Percentiles rank a stretch among this genome's conserved stretches.
Conservation (phyloP, 1,140 invertebrate species). For the Cryptotermes secundus region DNA sequence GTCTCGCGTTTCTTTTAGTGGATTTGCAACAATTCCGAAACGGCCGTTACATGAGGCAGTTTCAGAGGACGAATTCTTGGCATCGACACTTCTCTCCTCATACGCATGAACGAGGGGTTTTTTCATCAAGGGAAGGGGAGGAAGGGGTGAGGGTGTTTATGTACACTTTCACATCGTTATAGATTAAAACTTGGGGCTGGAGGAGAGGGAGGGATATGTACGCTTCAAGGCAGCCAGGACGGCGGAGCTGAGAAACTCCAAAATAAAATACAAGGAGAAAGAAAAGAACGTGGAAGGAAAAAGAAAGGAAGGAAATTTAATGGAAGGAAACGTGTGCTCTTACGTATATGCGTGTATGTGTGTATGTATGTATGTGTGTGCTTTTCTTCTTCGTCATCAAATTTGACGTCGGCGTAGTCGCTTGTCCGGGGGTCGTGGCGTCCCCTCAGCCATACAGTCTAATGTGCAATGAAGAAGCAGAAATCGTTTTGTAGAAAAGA, state of each 20-base stretch:
- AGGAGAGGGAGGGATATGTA: neutral
- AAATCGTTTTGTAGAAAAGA: conserved; percentile 33
- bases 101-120: conserved; percentile 5
- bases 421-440: neutral
- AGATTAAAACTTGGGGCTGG: conserved; percentile 15
- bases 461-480: conserved; percentile 36
- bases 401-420: neutral
- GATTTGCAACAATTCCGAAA: neutral
- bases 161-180: conserved; percentile 21
- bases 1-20: too few relatives aligned
- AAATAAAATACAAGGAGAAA: neutral
- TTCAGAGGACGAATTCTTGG: conserved; percentile 1
- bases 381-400: neutral
- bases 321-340: conserved; percentile 24
- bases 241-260: neutral
- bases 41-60: neutral
- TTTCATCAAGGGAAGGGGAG: neutral
- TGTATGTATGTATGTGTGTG: neutral
- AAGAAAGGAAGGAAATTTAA: conserved; percentile 22
- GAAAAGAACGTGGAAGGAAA: conserved; percentile 16
- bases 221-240: neutral
- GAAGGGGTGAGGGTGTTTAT: too few relatives aligned
- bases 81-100: neutral
- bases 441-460: neutral
- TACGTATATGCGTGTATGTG: conserved; percentile 22